Base-by-base conservation (phyloP, 2,888 invertebrate genomes). In the Troides helena region DNA sequence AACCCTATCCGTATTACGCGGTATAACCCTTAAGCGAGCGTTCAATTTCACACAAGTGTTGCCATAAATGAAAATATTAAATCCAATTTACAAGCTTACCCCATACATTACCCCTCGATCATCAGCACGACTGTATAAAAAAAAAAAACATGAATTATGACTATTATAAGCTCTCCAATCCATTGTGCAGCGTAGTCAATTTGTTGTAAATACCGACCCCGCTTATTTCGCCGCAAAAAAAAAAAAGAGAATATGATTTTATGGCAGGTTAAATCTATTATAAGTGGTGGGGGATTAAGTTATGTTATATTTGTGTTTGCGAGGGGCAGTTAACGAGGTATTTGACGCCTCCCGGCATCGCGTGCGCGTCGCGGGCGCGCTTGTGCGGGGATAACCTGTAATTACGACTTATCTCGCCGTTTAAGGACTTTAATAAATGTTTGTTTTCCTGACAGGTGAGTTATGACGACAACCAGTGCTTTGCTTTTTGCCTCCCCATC, bases 231-330 rank as follows among this genome's bases (percentile, higher is more conserved):
- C 79, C 82, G 85, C 86, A 87, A 86, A 87, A 87, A 84, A 21
- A 21, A 21, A 21, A 77, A 79, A 46, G 43, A 4, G 85, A 86
- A 88, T 90, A 90, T 90, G 89, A 91, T 91, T 92, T 92, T 87
- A 91, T 90, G 90, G 87, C 90, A 91, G 88, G 92, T 92, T 92
- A 90, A 90, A 88, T 90, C 88, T 88, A 90, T 91, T 91, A 88
- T 90, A 82, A 85, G 82, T 80, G 85, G 87, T 91, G 92, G 85
- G 87, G 91, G 92, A 92, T 92, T 91, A 92, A 84, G 90, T 90
- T 90, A 89, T 90, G 89, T 89, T 86, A 88, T 90, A 89, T 92
- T 90, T 89, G 84, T 91, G 87, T 90, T 89, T 86, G 86, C 82
- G 78, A 87, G 89, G 92, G 90, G 87, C 80, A 81, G 83, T 85